phyloP scores from a whole-genome alignment of 2,797 vertebrate genomes.

The Delichon dasypus region DNA sequence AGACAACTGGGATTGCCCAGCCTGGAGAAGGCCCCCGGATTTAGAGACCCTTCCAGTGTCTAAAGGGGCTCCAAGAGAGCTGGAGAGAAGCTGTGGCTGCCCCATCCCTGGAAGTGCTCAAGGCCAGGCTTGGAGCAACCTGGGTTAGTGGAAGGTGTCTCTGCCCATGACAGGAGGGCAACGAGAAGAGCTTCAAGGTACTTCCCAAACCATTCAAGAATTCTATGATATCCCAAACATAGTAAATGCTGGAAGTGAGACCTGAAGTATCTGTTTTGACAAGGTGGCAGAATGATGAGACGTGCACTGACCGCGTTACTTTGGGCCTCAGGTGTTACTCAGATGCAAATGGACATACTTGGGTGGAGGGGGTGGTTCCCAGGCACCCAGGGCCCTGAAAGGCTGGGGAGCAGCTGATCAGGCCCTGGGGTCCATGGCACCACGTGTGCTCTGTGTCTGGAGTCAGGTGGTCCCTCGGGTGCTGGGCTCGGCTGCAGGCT shows the following conservation, averaged over 20 bases:
- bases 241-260: background rate
- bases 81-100: background rate
- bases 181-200: background rate
- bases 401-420: background rate
- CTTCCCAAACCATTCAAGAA: background rate
- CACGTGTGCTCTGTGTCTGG: background rate
- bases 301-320: background rate
- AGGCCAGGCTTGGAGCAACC: background rate
- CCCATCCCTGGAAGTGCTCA: background rate
- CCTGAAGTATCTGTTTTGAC: background rate
- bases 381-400: background rate
- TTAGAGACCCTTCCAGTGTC: background rate
- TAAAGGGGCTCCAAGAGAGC: background rate
- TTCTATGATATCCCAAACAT: background rate
- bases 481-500: background rate
- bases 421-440: background rate
- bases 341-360: background rate
- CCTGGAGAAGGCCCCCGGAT: background rate
- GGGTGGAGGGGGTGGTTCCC: background rate
- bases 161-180: background rate
- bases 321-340: background rate
- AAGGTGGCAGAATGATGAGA: background rate
- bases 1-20: background rate
- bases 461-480: accelerated
- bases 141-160: background rate